Evolutionary conservation across 1,140 invertebrate species (phyloP), one percentile per base, ranked within the genome.

Genomic region (Xylocopa sonorina): DNA sequence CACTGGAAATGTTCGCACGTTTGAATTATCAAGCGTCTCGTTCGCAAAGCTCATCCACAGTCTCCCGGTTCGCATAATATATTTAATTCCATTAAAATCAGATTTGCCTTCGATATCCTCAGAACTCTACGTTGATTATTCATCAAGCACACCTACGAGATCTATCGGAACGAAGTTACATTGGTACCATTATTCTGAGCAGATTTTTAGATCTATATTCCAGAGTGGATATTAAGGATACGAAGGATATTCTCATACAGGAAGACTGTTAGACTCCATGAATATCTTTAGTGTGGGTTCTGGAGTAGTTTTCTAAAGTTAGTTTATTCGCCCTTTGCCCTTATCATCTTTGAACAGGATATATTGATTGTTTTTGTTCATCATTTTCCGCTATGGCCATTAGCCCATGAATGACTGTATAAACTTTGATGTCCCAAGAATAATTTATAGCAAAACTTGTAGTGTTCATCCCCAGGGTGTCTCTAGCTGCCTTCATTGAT

Each of bases 401-500:
- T 12, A 94, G 89, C 2, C 93, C 94, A 69, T 94, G 91, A 6
- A 93, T 93, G 4, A 95, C 95, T 0, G 95, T 95, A 50, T 94
- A 95, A 74, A 95, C 84, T 80, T 92, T 64, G 18, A 94, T 71
- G 90, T 93, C 75, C 67, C 86, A 3, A 24, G 34, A 29, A 64
- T 89, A 78, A 29, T 78, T 32, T 16, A 34, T 34, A 29, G 84
- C 81, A 66, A 93, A 94, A 9, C 29, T 51, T 16, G 82, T 78
- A 5, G 89, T 75, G 41, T 43, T 80, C 3, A 5, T 3, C 68
- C 91, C 1, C 89, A 53, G 0, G 1, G 27, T n/a, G n/a, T 14
- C 90, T 86, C 94, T 95, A 95, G 78, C 95, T 95, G 10, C 92
- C 92, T 18, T 82, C 90, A 83, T 95, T 95, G 76, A 95, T 93